Evolutionary conservation across 2,888 invertebrate genomes (phyloP).

Genomic region (Oeneis ivallda): DNA sequence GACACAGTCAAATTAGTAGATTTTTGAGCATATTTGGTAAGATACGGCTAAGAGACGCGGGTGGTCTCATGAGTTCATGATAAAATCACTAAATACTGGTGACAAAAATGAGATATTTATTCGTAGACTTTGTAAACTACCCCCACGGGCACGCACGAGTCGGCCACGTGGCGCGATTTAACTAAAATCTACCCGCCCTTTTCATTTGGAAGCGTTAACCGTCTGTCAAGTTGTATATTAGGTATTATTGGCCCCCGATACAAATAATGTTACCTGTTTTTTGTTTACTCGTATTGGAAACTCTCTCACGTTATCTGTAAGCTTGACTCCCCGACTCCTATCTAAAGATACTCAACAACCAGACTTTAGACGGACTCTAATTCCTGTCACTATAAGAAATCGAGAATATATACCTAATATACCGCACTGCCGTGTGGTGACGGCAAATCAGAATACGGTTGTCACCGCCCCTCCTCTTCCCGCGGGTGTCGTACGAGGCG

Average conservation of each 20-base stretch:
- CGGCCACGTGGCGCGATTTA: slow-evolving; percentile 49
- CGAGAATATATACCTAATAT: no score
- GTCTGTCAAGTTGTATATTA: slow-evolving; percentile 30
- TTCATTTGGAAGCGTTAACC: slow-evolving; percentile 36
- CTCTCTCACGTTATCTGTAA: not conserved
- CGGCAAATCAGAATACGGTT: no score
- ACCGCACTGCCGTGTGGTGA: no score
- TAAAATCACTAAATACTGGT: slow-evolving; percentile 38
- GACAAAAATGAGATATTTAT: slow-evolving; percentile 41
- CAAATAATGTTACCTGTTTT: slow-evolving; percentile 34
- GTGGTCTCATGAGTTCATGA: slow-evolving; percentile 23
- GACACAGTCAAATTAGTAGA: not conserved
- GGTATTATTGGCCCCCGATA: slow-evolving; percentile 23
- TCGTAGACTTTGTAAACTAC: slow-evolving; percentile 38
- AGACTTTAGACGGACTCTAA: no score
- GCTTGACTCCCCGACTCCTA: not conserved
- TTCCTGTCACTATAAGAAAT: no score
- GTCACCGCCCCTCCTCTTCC: no score
- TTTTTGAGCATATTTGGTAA: not conserved
- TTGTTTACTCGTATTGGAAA: not conserved
- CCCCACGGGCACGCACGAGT: slow-evolving; percentile 40
- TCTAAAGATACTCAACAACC: no score
- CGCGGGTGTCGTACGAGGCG: no score
- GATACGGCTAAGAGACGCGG: slow-evolving; percentile 4
- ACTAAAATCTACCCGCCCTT: slow-evolving; percentile 42